Base-by-base conservation (phyloP, 2,113 vertebrate species). In the Mungos mungo region DNA sequence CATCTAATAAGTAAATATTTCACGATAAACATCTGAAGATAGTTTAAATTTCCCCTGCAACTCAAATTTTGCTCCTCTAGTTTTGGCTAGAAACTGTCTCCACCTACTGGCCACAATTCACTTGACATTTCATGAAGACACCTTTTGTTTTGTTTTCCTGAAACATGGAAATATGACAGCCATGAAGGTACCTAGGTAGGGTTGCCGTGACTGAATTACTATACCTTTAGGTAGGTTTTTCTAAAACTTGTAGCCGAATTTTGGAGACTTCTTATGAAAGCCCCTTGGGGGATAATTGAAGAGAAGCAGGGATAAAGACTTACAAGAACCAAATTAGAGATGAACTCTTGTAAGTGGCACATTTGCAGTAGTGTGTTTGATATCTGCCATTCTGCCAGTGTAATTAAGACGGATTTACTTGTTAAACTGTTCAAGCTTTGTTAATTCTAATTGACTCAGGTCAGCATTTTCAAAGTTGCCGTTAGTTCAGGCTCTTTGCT, bases 61-160 rank as follows among this genome's bases (percentile, higher is more conserved):
- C 57, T 27, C 14, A 41, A 63, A 93, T 80, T 77, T 95, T 93
- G 63, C 14, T 82, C 0, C 35, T 93, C 52, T 82, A 54, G 60
- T 95, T 77, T 96, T 92, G 76, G 57, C 96, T 97, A 96, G 95
- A 87, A 94, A 95, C 80, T 94, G 31, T 93, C 98, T 97, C 97
- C 97, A 96, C 41, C 96, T 98, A 69, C 95, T 98, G 98, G 98
- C 60, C 38, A 85, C 38, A 94, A 33, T 84, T 90, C 35, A 85
- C 33, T 82, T 95, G 80, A 35, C 76, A 69, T 83, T 95, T 86
- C 33, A 15, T 93, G 63, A 45, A 7, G 60, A 71, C 1, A 29
- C 3, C 47, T 29, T 88, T 80, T 82, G 16, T 35, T 95, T 83
- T 74, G 25, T 8, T 90, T 92, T 86, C 81, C n/a, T 95, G 71